phyloP scores from a whole-genome alignment of 1,140 invertebrate genomes.

The Theocolax elegans region DNA sequence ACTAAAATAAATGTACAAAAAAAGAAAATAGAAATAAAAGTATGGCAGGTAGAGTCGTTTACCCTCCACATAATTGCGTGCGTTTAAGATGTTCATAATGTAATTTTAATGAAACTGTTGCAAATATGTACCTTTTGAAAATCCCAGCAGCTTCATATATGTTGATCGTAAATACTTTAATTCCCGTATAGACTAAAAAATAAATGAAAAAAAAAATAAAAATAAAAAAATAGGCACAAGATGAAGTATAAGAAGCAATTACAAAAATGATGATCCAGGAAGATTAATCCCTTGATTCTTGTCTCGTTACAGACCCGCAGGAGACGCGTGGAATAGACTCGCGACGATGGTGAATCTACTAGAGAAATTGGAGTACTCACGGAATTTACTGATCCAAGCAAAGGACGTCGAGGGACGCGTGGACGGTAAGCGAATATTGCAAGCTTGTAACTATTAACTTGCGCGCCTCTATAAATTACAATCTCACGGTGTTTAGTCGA shows the following conservation, averaged over 20 bases:
- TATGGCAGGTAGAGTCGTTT: no score
- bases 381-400: slow-evolving; percentile 56
- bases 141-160: no score
- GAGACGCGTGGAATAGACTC: slow-evolving; percentile 82
- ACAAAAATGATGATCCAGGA: background rate
- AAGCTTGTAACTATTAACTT: background rate
- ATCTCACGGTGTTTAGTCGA: background rate
- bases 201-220: no score
- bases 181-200: no score
- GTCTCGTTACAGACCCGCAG: slow-evolving; percentile 72
- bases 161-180: no score
- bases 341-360: slow-evolving; percentile 81
- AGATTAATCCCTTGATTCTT: slow-evolving; percentile 44
- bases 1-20: no score
- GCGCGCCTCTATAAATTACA: background rate
- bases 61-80: no score
- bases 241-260: background rate
- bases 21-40: no score
- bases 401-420: slow-evolving; percentile 54
- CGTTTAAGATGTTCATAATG: no score
- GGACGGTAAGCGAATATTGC: slow-evolving; percentile 56
- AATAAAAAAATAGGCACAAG: background rate
- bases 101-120: no score
- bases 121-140: no score
- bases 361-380: slow-evolving; percentile 73